Conservation (phyloP, 2,113 vertebrate species). For the Amazona guildingii region DNA sequence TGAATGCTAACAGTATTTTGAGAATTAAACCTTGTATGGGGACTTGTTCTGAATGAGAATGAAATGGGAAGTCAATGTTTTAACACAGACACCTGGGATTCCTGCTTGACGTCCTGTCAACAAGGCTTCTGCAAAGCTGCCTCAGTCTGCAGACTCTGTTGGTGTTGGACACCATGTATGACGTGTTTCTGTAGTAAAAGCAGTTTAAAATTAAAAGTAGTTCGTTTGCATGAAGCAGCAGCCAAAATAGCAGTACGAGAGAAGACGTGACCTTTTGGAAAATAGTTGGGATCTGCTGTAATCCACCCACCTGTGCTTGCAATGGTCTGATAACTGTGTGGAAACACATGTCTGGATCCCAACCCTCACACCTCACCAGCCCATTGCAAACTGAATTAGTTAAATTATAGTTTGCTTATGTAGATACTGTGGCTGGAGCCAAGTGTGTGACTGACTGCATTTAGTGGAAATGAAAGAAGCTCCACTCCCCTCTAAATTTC, state of each 20-base stretch:
- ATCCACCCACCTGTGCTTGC: background rate
- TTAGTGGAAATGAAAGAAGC: background rate
- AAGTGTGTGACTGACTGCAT: background rate
- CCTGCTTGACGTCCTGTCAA: background rate
- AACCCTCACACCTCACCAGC: background rate
- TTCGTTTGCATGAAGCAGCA: background rate
- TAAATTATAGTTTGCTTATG: background rate
- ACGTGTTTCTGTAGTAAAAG: background rate
- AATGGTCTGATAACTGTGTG: background rate
- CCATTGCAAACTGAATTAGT: background rate
- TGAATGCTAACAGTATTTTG: background rate
- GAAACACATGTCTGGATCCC: background rate
- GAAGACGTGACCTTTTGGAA: background rate
- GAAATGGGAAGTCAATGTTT: background rate
- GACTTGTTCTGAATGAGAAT: background rate
- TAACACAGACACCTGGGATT: background rate
- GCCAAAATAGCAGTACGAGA: background rate
- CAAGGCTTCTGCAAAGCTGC: background rate
- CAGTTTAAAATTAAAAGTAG: background rate
- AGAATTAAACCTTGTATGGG: too few relatives aligned
- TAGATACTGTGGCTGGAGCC: background rate
- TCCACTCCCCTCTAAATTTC: background rate
- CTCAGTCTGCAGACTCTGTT: fast-evolving
- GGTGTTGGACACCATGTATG: background rate
- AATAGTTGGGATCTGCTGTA: background rate